Evolutionary conservation across 2,113 vertebrate genomes (phyloP).

Genomic region (Callorhinus ursinus): DNA sequence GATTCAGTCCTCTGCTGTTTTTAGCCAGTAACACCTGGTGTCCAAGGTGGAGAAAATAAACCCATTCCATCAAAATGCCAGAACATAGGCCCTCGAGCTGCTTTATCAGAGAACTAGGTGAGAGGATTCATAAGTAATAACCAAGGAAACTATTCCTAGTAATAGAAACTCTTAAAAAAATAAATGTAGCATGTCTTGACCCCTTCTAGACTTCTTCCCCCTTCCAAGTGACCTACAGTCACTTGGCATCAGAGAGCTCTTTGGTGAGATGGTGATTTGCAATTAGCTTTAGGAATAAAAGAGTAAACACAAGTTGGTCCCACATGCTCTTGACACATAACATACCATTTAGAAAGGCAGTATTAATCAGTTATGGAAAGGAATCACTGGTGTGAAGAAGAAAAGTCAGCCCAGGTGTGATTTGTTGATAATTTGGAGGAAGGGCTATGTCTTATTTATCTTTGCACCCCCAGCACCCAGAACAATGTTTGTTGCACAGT

Average conservation of each 20-base stretch:
- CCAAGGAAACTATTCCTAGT: slow-evolving; percentile 13
- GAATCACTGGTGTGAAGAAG: neutral
- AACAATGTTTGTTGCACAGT: neutral
- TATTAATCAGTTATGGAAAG: neutral
- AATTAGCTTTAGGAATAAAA: neutral
- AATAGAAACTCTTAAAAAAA: neutral
- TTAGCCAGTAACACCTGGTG: slow-evolving; percentile 9
- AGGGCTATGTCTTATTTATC: neutral
- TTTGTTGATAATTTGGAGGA: neutral
- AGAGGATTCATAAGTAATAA: slow-evolving; percentile 56
- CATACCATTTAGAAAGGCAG: neutral
- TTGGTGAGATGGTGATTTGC: neutral
- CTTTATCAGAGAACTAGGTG: slow-evolving; percentile 26
- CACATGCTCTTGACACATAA: neutral
- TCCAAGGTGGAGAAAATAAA: slow-evolving; percentile 66
- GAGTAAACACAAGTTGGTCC: neutral
- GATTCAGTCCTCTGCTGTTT: slow-evolving; percentile 11
- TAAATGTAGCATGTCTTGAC: neutral
- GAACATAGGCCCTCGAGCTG: neutral
- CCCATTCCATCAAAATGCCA: slow-evolving; percentile 69
- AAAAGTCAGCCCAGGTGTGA: neutral
- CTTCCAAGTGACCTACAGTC: neutral
- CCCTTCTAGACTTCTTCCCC: neutral
- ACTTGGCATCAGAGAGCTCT: neutral
- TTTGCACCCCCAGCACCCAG: neutral